Evolutionary conservation across 2,113 vertebrate species (phyloP), one percentile per base, ranked within the genome.

Genomic region (Pachypanchax playfairii): DNA sequence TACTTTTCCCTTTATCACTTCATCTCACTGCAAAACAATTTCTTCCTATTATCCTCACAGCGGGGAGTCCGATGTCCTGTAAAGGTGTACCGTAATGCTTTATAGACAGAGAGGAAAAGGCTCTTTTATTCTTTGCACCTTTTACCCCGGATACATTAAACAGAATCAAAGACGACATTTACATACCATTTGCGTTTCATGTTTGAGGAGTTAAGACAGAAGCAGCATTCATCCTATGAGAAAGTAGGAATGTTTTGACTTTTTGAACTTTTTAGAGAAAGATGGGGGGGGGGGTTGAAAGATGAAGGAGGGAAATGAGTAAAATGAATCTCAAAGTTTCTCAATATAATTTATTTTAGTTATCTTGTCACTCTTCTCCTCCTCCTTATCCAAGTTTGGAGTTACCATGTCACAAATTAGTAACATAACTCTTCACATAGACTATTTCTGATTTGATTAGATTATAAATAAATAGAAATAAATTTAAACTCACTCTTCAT

Each of bases 91-190:
- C 46, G 60, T 63, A 60, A 81, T 22, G 58, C 79, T 83, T 89
- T 64, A 82, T 72, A 76, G 80, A 70, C 62, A 78, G 56, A 80
- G 80, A 81, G 72, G 64, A 85, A 66, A 67, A 65, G 62, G 48
- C 59, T 69, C 63, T 79, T 89, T 89, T 70, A 76, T 88, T 87
- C 79, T 63, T 47, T 58, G 71, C 78, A 89, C 83, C 87, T 87
- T 83, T 70, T 85, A 82, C 65, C 80, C 65, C 20, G 42, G 86
- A 80, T 80, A 86, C 82, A 90, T 90, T 89, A 87, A 87, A 80
- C 85, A 68, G 77, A 89, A 91, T 91, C 87, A 91, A 91, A 91
- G 88, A 78, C 43, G 73, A 73, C 87, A 90, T 92, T 91, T 90
- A 87, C 89, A 89, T 91, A 83, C 70, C 71, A 75, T 87, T 87